Conservation (phyloP, 2,113 vertebrate species). For the Toxotes jaculatrix region DNA sequence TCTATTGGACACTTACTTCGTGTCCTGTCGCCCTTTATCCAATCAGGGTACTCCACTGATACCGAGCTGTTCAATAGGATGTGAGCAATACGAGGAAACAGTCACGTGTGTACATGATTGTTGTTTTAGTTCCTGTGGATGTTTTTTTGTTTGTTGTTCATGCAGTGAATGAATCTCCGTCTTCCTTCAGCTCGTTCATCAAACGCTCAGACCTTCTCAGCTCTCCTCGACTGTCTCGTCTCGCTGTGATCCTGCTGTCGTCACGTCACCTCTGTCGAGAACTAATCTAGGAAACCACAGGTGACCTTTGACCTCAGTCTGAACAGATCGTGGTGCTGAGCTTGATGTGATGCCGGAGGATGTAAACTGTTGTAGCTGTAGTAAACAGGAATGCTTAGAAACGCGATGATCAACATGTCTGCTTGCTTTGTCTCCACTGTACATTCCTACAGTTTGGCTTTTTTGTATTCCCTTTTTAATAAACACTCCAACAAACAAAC, state of each 20-base stretch:
- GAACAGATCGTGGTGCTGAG: conserved; percentile 25
- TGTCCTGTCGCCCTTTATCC: conserved; percentile 32
- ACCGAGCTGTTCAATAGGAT: conserved; percentile 49
- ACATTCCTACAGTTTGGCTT: conserved; percentile 64
- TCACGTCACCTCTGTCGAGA: not conserved
- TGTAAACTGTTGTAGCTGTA: conserved; percentile 19
- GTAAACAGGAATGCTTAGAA: conserved; percentile 61
- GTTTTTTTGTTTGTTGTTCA: conserved; percentile 1
- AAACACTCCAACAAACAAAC: conserved; percentile 62
- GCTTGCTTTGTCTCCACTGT: conserved; percentile 68
- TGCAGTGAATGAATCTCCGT: not conserved
- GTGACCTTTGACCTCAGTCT: conserved; percentile 45
- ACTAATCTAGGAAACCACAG: not conserved
- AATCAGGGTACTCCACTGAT: conserved; percentile 65
- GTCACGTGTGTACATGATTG: not conserved
- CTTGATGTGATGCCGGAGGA: conserved; percentile 1
- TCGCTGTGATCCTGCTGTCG: conserved; percentile 1
- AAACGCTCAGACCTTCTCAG: not conserved
- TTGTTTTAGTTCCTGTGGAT: conserved; percentile 17
- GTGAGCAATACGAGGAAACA: conserved; percentile 40
- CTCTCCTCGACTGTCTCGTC: not conserved
- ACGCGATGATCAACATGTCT: conserved; percentile 28
- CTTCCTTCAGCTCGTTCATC: not conserved
- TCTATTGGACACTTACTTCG: conserved; percentile 20
- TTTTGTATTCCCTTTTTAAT: conserved; percentile 86